Conservation (phyloP, 2,797 vertebrate species). For the Neopelma chrysocephalum region DNA sequence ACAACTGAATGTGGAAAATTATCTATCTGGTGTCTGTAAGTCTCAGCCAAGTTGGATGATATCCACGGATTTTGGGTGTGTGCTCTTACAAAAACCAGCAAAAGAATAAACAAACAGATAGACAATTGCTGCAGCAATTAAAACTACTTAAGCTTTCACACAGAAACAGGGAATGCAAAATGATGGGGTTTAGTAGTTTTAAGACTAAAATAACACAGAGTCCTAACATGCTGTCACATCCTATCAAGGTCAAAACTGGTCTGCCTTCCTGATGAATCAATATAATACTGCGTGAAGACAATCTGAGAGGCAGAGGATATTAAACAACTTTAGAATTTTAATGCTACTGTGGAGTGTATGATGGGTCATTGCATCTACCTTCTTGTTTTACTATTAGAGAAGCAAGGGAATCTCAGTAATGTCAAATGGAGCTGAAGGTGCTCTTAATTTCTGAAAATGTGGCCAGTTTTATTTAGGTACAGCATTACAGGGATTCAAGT, state of each 20-base stretch:
- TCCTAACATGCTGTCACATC: not conserved
- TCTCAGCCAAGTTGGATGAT: not conserved
- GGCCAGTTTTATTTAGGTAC: not conserved
- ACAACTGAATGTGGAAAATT: not conserved
- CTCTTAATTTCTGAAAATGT: slow-evolving; percentile 1
- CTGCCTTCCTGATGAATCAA: not conserved
- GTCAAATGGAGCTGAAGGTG: not conserved
- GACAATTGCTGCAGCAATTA: not conserved
- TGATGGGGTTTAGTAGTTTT: not conserved
- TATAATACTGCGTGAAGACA: not conserved
- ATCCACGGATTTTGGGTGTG: not conserved
- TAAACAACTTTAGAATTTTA: not conserved
- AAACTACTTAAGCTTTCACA: not conserved
- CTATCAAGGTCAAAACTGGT: not conserved
- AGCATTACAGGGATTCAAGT: not conserved
- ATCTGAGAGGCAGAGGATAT: not conserved
- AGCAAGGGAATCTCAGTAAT: not conserved
- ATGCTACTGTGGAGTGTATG: not conserved
- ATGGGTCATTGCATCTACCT: not conserved
- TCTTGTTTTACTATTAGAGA: not conserved
- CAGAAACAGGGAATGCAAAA: not conserved
- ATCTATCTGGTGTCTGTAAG: not conserved
- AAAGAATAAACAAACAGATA: slow-evolving; percentile 4
- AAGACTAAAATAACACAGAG: not conserved
- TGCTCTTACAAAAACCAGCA: not conserved